Evolutionary conservation across 1,140 invertebrate species (phyloP).

Genomic region (Zaprionus ghesquierei): DNA sequence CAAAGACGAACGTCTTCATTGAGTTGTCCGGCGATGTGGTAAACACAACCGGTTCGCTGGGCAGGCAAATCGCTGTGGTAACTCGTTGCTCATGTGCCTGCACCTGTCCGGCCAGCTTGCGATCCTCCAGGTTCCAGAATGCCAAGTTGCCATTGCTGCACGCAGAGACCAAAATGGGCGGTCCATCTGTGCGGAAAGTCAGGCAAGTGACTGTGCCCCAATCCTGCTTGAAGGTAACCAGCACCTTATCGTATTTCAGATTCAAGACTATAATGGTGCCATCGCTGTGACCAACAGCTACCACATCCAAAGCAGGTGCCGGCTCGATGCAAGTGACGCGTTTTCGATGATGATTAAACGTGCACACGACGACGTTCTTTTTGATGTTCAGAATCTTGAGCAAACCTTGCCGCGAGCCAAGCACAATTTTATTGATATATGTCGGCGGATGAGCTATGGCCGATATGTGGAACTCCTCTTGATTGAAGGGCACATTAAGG

Average conservation of each 20-base stretch:
- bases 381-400: constrained; percentile 96
- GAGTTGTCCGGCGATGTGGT: constrained; percentile 97
- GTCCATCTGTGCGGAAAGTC: constrained; percentile 93
- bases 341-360: constrained; percentile 90
- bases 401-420: constrained; percentile 94
- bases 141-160: constrained; percentile 92
- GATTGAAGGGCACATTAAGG: constrained; percentile 88
- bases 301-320: constrained; percentile 94
- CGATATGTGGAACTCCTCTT: constrained; percentile 89
- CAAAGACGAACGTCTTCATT: constrained; percentile 98
- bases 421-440: constrained; percentile 97
- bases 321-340: constrained; percentile 89
- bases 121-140: constrained; percentile 96
- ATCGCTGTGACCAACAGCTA: constrained; percentile 92
- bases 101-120: constrained; percentile 85
- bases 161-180: constrained; percentile 93
- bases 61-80: constrained; percentile 91
- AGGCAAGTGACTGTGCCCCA: constrained; percentile 94
- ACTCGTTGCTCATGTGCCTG: constrained; percentile 89
- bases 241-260: constrained; percentile 91
- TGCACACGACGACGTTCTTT: constrained; percentile 90
- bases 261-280: constrained; percentile 95
- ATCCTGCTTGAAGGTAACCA: constrained; percentile 95
- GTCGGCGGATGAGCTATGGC: constrained; percentile 94
- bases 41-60: constrained; percentile 93